A percentile compares a stretch with the other conserved stretches of the same genome.
Conservation (phyloP, 1,140 invertebrate genomes). For the Proctacanthus coquilletti region DNA sequence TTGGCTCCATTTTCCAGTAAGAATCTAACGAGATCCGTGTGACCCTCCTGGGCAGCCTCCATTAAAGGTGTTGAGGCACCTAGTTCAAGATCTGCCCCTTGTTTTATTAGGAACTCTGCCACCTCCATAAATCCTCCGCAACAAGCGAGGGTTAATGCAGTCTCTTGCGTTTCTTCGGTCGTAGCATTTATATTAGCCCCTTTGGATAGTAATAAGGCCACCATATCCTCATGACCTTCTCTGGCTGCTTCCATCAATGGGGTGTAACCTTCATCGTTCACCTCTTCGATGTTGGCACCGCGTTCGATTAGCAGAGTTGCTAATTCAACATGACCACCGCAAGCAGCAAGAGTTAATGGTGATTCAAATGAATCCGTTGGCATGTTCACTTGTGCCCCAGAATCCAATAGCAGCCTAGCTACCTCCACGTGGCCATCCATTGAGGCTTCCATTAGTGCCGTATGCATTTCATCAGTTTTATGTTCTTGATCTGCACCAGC, state of each 20-base stretch:
- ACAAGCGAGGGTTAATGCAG: slow-evolving; percentile 89
- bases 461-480: slow-evolving; percentile 99
- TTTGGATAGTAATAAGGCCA: slow-evolving; percentile 80
- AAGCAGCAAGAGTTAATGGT: slow-evolving; percentile 91
- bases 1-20: slow-evolving; percentile 72
- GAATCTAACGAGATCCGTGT: slow-evolving; percentile 82
- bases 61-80: slow-evolving; percentile 95
- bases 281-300: slow-evolving; percentile 97
- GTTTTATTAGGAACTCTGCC: slow-evolving; percentile 90
- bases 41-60: slow-evolving; percentile 96
- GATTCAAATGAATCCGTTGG: slow-evolving; percentile 99
- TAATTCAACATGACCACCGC: slow-evolving; percentile 94
- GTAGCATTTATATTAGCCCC: slow-evolving; percentile 95
- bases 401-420: slow-evolving; percentile 78
- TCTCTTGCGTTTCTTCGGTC: slow-evolving; percentile 97
- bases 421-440: slow-evolving; percentile 99
- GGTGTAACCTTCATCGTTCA: slow-evolving; percentile 99
- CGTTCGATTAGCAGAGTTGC: slow-evolving; percentile 88
- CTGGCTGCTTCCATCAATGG: slow-evolving; percentile 97
- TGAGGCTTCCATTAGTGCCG: slow-evolving; percentile 97
- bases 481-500: slow-evolving; percentile 93
- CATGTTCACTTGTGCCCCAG: slow-evolving; percentile 98
- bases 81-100: slow-evolving; percentile 87
- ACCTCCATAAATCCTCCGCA: slow-evolving; percentile 96
- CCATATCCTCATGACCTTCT: slow-evolving; percentile 98